Conservation (phyloP, 2,888 invertebrate species). For the Drosophila niveifrons region DNA sequence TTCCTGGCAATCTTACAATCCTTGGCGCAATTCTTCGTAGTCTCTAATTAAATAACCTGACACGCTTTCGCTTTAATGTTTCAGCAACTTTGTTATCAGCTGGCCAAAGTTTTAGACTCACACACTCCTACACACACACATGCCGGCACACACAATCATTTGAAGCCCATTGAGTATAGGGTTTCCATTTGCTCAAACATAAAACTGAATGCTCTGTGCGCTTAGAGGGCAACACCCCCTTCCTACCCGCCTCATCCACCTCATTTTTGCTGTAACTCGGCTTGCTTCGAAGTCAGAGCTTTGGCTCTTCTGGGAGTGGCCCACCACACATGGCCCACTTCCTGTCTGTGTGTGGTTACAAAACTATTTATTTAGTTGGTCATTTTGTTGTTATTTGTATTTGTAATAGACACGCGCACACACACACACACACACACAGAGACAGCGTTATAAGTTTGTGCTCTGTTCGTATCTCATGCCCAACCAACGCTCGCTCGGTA, state of each 20-base stretch:
- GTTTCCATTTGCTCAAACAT: conserved; percentile 53
- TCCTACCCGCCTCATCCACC: not conserved
- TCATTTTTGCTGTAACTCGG: not conserved
- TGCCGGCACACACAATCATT: conserved; percentile 9
- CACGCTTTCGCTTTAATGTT: conserved; percentile 38
- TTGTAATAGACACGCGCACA: conserved; percentile 73
- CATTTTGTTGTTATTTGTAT: conserved; percentile 79
- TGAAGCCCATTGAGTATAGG: conserved; percentile 52
- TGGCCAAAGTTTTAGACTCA: conserved; percentile 36
- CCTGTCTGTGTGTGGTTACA: conserved; percentile 69
- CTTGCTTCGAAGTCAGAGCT: not conserved
- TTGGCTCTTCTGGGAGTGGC: conserved; percentile 12
- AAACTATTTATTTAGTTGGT: conserved; percentile 81
- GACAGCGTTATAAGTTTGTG: conserved; percentile 48
- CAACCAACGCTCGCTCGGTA: conserved; percentile 29
- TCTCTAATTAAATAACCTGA: conserved; percentile 40
- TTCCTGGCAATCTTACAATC: not conserved
- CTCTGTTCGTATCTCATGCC: conserved; percentile 54
- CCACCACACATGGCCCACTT: conserved; percentile 34
- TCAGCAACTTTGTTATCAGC: conserved; percentile 36
- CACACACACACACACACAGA: conserved; percentile 32
- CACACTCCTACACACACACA: not conserved
- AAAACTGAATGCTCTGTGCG: conserved; percentile 33
- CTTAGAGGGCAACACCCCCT: conserved; percentile 9
- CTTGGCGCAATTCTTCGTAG: conserved; percentile 6